Evolutionary conservation across 2,888 invertebrate genomes (phyloP), one percentile per base, ranked within the genome.

Genomic region (Ctena decussata): DNA sequence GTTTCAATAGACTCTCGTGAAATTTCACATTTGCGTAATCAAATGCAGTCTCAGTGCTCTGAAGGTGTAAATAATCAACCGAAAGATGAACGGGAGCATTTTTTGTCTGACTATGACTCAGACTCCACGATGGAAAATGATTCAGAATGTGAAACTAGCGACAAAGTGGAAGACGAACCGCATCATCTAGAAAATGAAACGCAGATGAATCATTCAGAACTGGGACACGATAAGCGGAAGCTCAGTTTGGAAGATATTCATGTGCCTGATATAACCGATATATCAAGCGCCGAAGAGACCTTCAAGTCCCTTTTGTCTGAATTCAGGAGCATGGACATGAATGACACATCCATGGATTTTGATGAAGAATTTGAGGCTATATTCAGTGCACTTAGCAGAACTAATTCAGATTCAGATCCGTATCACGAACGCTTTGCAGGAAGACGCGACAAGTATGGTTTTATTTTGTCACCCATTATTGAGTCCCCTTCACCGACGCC

Each of bases 281-380:
- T 65, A 18, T 35, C 32, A 1, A 65, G 21, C 11, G 30, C 35
- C 21, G 11, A 65, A 30, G 18, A 32, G 35, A 65, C 65, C 8
- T 65, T 65, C 30, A 12, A 35, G 35, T 65, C 65, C 2, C 65
- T 65, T 35, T 35, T 65, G 35, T 65, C 65, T 18, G 65, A 65
- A 11, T 30, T 65, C 30, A 35, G 35, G 35, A 65, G 21, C 18
- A 65, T 35, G 21, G 21, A 65, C 18, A n/a, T 12, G 1, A 65
- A 35, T 5, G 65, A 65, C 5, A 65, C 65, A 35, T 32, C 35
- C 18, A 35, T 65, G 35, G 65, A 65, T 35, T 65, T 65, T 35
- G 88, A 88, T 74, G 83, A 78, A 35, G 88, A 88, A 77, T 88
- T 88, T 74, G 85, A 88, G 39, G 81, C 75, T 1, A 88, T 88